phyloP scores from a whole-genome alignment of 1,140 invertebrate species.

The Aphaenogaster floridana region DNA sequence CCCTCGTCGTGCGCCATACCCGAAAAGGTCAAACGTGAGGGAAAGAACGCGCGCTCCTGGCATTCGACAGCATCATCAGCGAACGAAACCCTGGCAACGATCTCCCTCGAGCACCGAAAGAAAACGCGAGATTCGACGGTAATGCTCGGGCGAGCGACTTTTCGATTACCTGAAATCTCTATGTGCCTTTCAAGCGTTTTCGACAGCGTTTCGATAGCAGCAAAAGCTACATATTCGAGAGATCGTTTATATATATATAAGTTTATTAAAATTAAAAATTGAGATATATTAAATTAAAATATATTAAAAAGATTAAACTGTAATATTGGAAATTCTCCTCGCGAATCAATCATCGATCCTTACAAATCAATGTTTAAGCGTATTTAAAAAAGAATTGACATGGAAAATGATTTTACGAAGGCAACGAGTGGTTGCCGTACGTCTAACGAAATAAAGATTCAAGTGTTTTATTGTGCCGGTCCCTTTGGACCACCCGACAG shows the following conservation, averaged over 20 bases:
- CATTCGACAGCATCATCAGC: constrained; percentile 61
- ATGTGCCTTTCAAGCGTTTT: background rate
- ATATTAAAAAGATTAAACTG: background rate
- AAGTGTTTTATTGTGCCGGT: constrained; percentile 30
- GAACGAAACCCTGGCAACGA: constrained; percentile 42
- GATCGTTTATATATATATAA: background rate
- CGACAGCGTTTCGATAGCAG: background rate
- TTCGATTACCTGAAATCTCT: background rate
- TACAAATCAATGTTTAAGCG: background rate
- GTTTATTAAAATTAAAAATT: no score
- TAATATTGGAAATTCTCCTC: background rate
- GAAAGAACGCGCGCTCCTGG: constrained; percentile 63
- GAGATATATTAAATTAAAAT: no score
- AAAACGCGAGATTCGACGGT: background rate
- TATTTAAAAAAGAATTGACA: background rate
- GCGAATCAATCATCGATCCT: background rate
- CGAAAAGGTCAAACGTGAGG: constrained; percentile 73
- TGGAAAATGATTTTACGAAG: background rate
- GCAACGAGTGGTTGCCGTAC: background rate
- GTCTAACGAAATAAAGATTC: constrained; percentile 15
- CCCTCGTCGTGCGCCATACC: constrained; percentile 3
- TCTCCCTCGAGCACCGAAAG: constrained; percentile 26
- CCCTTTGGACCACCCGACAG: background rate
- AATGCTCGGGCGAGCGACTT: background rate
- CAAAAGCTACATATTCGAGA: background rate